Conservation (phyloP, 2,797 vertebrate species). For the Acanthopagrus latus region DNA sequence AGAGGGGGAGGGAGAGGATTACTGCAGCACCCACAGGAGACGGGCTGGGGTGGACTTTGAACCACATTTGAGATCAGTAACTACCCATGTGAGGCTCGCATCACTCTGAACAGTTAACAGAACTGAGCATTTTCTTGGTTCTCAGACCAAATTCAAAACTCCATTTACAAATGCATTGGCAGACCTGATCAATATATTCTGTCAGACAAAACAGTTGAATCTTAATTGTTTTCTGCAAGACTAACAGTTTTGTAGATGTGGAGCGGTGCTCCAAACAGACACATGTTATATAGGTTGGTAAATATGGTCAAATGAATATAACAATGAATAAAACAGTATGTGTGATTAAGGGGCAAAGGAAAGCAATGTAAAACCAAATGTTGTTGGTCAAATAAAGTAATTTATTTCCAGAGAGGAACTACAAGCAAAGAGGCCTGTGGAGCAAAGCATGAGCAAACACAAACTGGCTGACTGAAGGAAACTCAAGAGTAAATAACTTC, state of each 20-base stretch:
- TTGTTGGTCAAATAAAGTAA: neutral
- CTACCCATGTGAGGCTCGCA: neutral
- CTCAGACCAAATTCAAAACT: neutral
- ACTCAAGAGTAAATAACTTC: too few species aligned
- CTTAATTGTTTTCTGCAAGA: neutral
- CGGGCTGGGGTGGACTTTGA: neutral
- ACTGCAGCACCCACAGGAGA: slow-evolving; percentile 9
- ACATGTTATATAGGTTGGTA: neutral
- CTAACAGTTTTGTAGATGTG: neutral
- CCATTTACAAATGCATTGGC: neutral
- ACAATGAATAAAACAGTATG: neutral
- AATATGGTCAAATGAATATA: neutral
- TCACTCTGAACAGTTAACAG: neutral
- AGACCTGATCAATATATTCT: neutral
- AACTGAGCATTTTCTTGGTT: neutral
- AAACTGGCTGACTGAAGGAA: too few species aligned
- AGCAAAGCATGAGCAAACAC: too few species aligned
- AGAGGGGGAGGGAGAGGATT: slow-evolving; percentile 1
- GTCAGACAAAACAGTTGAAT: neutral
- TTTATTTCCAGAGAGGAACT: too few species aligned
- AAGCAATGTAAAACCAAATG: neutral
- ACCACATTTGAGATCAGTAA: neutral
- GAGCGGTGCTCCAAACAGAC: neutral
- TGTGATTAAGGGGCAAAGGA: neutral
- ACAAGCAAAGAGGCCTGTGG: too few species aligned